These are phyloP conservation scores for Romanogobio albipinnatus DNA, from an alignment of 2,113 vertebrate species.

Conservation along the genomic window DNA sequence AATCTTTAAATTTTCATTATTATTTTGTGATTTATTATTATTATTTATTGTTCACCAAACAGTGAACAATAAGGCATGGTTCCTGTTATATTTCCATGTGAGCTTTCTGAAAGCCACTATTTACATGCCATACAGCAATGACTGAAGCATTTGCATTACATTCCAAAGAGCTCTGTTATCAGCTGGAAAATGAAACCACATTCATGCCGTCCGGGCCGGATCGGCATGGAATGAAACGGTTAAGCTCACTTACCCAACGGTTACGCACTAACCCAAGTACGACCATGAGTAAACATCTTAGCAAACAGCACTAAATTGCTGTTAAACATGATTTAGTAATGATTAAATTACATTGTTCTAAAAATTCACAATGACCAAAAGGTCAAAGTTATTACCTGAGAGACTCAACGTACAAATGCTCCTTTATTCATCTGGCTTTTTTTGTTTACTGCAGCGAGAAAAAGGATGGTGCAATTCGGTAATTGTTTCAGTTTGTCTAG, in stretches of 20 bases:
- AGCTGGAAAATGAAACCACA: too few species aligned
- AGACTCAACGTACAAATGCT: not conserved
- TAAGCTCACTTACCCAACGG: too few species aligned
- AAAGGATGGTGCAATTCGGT: constrained; percentile 9
- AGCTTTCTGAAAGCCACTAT: too few species aligned
- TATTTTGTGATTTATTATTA: too few species aligned
- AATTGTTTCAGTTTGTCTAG: constrained; percentile 40
- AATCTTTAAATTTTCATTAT: too few species aligned
- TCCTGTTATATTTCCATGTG: too few species aligned
- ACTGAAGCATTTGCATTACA: too few species aligned
- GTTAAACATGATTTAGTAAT: not conserved
- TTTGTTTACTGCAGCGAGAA: constrained; percentile 38
- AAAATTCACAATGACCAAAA: not conserved
- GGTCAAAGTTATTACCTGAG: not conserved
- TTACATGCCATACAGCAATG: too few species aligned
- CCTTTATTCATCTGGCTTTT: not conserved
- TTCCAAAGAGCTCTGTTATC: constrained; percentile 34
- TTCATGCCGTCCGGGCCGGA: too few species aligned
- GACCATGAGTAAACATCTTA: not conserved
- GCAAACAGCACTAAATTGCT: not conserved
- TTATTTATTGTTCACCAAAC: too few species aligned
- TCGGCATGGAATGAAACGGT: too few species aligned
- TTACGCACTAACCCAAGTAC: not conserved
- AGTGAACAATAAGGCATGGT: too few species aligned
- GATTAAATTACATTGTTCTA: not conserved